These are phyloP conservation scores for Lepidostoma basale DNA, from an alignment of 1,140 invertebrate species.

Conservation along the genomic window DNA sequence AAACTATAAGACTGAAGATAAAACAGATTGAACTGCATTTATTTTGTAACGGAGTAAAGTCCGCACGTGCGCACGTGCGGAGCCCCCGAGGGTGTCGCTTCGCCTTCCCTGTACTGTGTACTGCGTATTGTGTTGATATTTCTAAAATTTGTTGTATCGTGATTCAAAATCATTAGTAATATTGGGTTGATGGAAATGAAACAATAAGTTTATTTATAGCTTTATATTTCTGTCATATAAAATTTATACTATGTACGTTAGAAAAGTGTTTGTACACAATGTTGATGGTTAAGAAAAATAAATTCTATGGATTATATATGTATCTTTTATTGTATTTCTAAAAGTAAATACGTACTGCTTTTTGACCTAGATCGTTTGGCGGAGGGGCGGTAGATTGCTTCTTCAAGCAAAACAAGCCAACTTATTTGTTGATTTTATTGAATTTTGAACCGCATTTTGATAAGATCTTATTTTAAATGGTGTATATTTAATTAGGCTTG, in stretches of 20 bases:
- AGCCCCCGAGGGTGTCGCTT: too few relatives aligned
- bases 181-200: constrained; percentile 23
- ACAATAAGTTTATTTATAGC: constrained; percentile 37
- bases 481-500: too few relatives aligned
- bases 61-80: too few relatives aligned
- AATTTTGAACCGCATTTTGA: background rate
- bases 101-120: constrained; percentile 31
- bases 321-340: constrained; percentile 19
- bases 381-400: background rate
- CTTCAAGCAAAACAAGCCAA: background rate
- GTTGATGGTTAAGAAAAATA: constrained; percentile 36
- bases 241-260: constrained; percentile 38
- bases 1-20: constrained; percentile 25
- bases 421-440: constrained; percentile 1
- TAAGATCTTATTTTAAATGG: too few relatives aligned
- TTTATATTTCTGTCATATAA: constrained; percentile 41
- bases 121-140: constrained; percentile 28
- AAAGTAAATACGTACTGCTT: constrained; percentile 37
- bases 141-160: constrained; percentile 19
- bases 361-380: constrained; percentile 28
- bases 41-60: constrained; percentile 3
- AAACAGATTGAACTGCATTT: constrained; percentile 19
- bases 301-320: constrained; percentile 39
- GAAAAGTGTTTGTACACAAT: constrained; percentile 40
- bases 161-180: background rate